Base-by-base conservation (phyloP, 2,113 vertebrate species). In the Monarcha castaneiventris region DNA sequence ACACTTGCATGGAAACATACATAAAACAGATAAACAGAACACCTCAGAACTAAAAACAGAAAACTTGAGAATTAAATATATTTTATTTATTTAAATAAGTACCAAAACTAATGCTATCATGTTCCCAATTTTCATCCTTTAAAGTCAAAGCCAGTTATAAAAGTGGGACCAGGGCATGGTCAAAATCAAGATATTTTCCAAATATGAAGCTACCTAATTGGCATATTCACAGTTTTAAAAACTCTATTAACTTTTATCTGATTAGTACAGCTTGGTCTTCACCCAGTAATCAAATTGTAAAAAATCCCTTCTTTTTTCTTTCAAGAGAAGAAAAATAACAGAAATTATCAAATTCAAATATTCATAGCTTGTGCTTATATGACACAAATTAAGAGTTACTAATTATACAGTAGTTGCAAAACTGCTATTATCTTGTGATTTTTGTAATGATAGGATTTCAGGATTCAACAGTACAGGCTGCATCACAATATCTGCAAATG, bases 371-470 rank as follows among this genome's bases (percentile, higher is more conserved):
- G n/a, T 48, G 81, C 66, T 56, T 41, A 87, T 84, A 61, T 49
- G 19, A 41, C 7, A 33, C 32, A 97, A 91, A 95, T 72, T 49
- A 83, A 93, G 62, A 59, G n/a, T 69, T 79, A 84, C 13, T 76
- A 94, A 96, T 74, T 91, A 93, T 26, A 84, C 25, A 66, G n/a
- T 52, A 91, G 61, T 51, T 78, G 73, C 54, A 46, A 87, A 88
- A 95, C 48, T 92, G 58, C n/a, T 92, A 68, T 20, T 17, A 63
- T 79, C 33, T 81, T 95, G 62, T 73, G 54, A 86, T 76, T 83
- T 82, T 71, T 85, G 30, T 72, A 91, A 93, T 59, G 75, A 82
- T 19, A 94, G 62, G 62, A 97, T 93, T 93, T 93, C 73, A 93
- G 68, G n/a, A 96, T 71, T 59, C 72, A 85, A 73, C 2, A 92